Evolutionary conservation across 1,140 invertebrate species (phyloP), one percentile per base, ranked within the genome.

Genomic region (Ditylenchus dipsaci): DNA sequence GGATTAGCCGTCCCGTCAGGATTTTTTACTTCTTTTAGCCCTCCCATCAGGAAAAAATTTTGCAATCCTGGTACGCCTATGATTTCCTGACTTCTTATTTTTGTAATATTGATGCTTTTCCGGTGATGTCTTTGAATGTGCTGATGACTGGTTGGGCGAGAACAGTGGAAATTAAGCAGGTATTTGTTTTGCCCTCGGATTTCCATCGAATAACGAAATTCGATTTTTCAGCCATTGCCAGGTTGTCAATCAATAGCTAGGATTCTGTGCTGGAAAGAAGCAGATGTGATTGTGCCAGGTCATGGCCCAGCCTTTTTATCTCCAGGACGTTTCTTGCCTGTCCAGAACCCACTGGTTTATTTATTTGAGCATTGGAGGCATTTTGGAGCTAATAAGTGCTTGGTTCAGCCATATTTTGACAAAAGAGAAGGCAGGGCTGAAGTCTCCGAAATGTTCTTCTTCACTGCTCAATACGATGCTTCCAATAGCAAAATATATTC

Each of bases 61-160:
- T n/a, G n/a, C n/a, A n/a, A n/a, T n/a, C n/a, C n/a, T n/a, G n/a
- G n/a, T n/a, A n/a, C n/a, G n/a, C n/a, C 27, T 30, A 59, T 23
- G 23, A 26, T 59, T 11, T 19, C 33, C n/a, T 1, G 7, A 30
- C 27, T 21, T 27, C n/a, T 59, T 17, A 30, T 29, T 30, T 59
- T 15, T 59, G 38, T 17, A 0, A 8, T 59, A 11, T 30, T 30
- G 9, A 60, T n/a, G n/a, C n/a, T 21, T 38, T 57, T 58, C 5
- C 67, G 67, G 67, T 29, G 67, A 68, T 53, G 26, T 68, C 19
- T 68, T 68, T 43, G 67, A 68, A 63, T 56, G 23, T 33, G 67
- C 63, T 47, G 49, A 63, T 56, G 67, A 68, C 23, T 68, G 67
- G 67, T 17, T 64, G 23, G 49, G 11, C 1, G 60, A 63, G 21